These are phyloP conservation scores for Uloborus diversus DNA, from an alignment of 1,140 invertebrate genomes.

Conservation along the genomic window DNA sequence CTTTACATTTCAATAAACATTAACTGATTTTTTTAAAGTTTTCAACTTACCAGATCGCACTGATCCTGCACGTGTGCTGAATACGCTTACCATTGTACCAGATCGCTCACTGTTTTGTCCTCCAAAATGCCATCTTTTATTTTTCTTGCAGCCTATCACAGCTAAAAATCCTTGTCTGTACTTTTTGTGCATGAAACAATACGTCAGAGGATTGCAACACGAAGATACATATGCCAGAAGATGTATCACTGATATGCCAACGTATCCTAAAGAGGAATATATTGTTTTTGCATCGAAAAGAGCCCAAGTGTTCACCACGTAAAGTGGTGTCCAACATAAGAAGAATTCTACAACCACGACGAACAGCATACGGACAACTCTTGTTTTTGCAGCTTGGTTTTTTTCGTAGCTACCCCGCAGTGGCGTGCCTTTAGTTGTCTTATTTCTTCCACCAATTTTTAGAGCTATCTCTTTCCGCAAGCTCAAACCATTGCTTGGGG, in stretches of 20 bases:
- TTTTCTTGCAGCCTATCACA: conserved; percentile 21
- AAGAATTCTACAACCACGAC: conserved; percentile 70
- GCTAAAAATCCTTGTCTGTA: conserved; percentile 63
- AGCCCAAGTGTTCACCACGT: conserved; percentile 67
- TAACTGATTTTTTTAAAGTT: no score
- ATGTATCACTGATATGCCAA: conserved; percentile 65
- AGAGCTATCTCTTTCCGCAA: background rate
- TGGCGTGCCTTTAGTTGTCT: background rate
- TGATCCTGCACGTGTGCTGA: conserved; percentile 24
- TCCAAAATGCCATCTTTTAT: conserved; percentile 27
- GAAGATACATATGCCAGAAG: conserved; percentile 68
- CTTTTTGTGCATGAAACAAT: conserved; percentile 70
- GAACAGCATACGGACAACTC: conserved; percentile 69
- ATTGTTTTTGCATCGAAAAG: conserved; percentile 64
- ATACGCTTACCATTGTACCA: conserved; percentile 45
- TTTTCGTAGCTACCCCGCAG: conserved; percentile 57
- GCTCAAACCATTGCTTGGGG: conserved; percentile 14
- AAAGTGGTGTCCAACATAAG: conserved; percentile 70
- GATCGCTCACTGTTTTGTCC: conserved; percentile 20
- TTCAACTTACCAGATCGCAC: conserved; percentile 43
- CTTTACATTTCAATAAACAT: no score
- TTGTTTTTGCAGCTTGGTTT: conserved; percentile 63
- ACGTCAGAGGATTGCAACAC: conserved; percentile 70
- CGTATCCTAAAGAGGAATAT: conserved; percentile 39
- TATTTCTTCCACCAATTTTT: background rate